These are phyloP conservation scores for Prochilodus magdalenae DNA, from an alignment of 2,113 vertebrate genomes.

Conservation along the genomic window DNA sequence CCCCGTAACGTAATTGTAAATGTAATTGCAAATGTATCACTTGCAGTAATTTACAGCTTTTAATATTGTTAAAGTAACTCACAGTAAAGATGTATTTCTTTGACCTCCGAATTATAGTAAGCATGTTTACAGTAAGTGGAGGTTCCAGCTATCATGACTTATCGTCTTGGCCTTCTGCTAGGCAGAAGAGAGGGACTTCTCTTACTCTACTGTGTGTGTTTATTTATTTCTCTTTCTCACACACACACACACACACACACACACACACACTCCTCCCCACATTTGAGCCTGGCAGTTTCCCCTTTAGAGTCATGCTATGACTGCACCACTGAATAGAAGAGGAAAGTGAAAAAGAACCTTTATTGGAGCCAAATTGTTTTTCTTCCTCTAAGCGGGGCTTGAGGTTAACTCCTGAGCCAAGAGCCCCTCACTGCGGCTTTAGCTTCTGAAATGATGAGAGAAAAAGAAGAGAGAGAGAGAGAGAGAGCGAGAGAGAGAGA, in stretches of 20 bases:
- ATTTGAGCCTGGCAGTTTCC: constrained; percentile 32
- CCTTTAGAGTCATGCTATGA: constrained; percentile 35
- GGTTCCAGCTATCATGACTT: background rate
- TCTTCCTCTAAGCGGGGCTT: constrained; percentile 14
- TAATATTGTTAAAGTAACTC: too few species aligned
- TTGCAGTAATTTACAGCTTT: too few species aligned
- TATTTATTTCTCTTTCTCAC: background rate
- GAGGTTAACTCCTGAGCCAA: constrained; percentile 27
- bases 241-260: background rate
- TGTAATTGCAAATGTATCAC: too few species aligned
- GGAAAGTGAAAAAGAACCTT: constrained; percentile 23
- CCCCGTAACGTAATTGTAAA: too few species aligned
- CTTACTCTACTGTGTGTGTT: background rate
- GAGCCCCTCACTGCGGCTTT: constrained; percentile 30
- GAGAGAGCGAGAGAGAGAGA: background rate
- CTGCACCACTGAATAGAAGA: constrained; percentile 27
- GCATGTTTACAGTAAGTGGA: background rate
- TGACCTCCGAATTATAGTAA: background rate
- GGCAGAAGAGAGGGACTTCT: background rate
- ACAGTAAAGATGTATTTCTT: background rate
- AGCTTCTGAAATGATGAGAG: constrained; percentile 13
- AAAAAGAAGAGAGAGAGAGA: background rate
- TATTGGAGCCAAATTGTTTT: constrained; percentile 26
- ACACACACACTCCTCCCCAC: background rate
- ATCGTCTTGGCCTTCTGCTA: background rate